Evolutionary conservation across 1,140 invertebrate genomes (phyloP), one percentile per base, ranked within the genome.

Genomic region (Listronotus oregonensis): DNA sequence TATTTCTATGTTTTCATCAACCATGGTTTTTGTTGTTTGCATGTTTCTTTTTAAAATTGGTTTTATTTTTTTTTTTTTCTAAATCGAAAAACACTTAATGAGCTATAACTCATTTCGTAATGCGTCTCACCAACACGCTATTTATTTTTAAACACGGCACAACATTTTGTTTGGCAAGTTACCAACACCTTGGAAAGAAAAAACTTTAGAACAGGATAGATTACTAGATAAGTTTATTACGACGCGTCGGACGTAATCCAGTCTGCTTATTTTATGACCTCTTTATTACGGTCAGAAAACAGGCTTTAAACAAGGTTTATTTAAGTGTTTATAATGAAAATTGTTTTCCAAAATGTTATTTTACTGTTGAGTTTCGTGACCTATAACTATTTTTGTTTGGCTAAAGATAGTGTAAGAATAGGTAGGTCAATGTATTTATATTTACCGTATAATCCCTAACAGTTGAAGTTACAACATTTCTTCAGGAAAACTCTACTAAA

Each of bases 401-500:
- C 55, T 12, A 66, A 58, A 37, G 56, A 58, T 21, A 54, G 21
- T 18, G 21, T 66, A 9, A 21, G 44, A 15, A 18, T 65, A 3
- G 63, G 63, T 58, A 65, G 51, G 55, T 58, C 1, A 46, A 46
- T n/a, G n/a, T n/a, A n/a, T n/a, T n/a, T n/a, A n/a, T n/a, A n/a
- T n/a, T n/a, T n/a, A n/a, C n/a, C n/a, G n/a, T n/a, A n/a, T n/a
- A n/a, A n/a, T n/a, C n/a, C n/a, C n/a, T n/a, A n/a, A n/a, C n/a
- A n/a, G n/a, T n/a, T n/a, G n/a, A n/a, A n/a, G n/a, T n/a, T n/a
- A n/a, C n/a, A n/a, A n/a, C n/a, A n/a, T n/a, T n/a, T n/a, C n/a
- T n/a, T n/a, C n/a, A n/a, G n/a, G n/a, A n/a, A n/a, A n/a, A n/a
- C n/a, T n/a, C n/a, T n/a, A n/a, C n/a, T n/a, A n/a, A n/a, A n/a